These are phyloP conservation scores for Sinocyclocheilus rhinocerous DNA, from an alignment of 2,113 vertebrate species.

Conservation along the genomic window DNA sequence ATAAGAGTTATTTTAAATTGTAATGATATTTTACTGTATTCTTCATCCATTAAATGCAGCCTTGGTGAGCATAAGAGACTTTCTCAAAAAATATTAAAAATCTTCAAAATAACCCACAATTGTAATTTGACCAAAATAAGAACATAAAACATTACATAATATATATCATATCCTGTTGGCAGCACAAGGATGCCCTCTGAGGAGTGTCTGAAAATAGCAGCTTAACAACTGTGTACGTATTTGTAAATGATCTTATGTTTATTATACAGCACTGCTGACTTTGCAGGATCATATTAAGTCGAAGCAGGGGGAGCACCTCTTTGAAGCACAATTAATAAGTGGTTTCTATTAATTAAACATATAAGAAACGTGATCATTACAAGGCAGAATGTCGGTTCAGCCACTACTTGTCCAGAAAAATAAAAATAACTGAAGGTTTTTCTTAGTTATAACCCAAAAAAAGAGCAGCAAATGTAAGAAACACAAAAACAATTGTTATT, in stretches of 20 bases:
- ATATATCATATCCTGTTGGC: background rate
- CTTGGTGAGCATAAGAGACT: too few species aligned
- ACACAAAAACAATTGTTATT: background rate
- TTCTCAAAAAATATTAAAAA: too few species aligned
- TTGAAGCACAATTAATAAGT: background rate
- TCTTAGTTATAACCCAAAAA: background rate
- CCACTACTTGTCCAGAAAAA: background rate
- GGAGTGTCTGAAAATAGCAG: slow-evolving; percentile 6
- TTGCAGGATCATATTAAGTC: background rate
- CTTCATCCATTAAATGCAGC: too few species aligned
- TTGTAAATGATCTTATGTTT: slow-evolving; percentile 37
- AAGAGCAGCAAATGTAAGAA: background rate
- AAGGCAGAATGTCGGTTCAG: background rate
- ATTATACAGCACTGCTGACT: slow-evolving; percentile 21
- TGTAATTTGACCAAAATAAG: background rate
- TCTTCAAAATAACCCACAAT: background rate
- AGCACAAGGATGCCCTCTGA: background rate
- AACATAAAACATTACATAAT: background rate
- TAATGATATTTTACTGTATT: too few species aligned
- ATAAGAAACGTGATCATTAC: background rate
- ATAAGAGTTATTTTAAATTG: too few species aligned
- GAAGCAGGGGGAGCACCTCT: background rate
- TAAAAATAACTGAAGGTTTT: background rate
- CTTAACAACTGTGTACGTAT: background rate
- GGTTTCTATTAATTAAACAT: background rate